Evolutionary conservation across 2,113 vertebrate species (phyloP), one percentile per base, ranked within the genome.

Genomic region (Mesocricetus auratus): DNA sequence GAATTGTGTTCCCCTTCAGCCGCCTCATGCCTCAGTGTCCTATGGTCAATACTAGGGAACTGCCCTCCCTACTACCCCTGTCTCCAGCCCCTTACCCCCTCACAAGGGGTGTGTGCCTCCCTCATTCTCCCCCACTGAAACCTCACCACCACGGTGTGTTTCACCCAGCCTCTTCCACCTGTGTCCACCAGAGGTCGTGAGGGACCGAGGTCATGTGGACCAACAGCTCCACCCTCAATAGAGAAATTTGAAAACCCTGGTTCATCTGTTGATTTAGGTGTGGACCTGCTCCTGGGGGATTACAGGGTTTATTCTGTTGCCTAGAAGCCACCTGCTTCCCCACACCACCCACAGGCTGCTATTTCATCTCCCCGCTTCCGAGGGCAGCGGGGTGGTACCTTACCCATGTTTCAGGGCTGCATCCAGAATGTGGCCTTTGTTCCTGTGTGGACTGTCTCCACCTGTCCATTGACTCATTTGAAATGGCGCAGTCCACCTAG

Each of bases 111-210:
- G 6, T 60, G 47, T 22, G 24, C 53, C 33, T n/a, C 16, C n/a
- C 12, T 39, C 9, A 4, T 53, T 64, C 17, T 66, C 56, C 66
- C 29, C 60, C 19, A 2, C 36, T 0, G 29, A 53, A 68, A 15
- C 60, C 69, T 39, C 9, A 39, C 4, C 0, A 6, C 26, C 36
- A 16, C 17, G 0, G 1, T 79, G 56, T 75, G 8, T 5, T 78
- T 75, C 21, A 21, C 39, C 29, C 2, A 2, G 73, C n/a, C 64
- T 64, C 88, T 93, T 95, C 94, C 88, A 73, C 60, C 81, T 81
- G 16, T 60, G 86, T 71, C 93, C 95, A 89, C 86, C 86, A 96
- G 97, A 66, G 91, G 95, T 85, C 56, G 9, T 62, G 39, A 71
- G n/a, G 17, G 22, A 2, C 0, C 42, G 47, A 53, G 42, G 64